Evolutionary conservation across 2,888 invertebrate species (phyloP), one percentile per base, ranked within the genome.

Genomic region (Apodemia duryi): DNA sequence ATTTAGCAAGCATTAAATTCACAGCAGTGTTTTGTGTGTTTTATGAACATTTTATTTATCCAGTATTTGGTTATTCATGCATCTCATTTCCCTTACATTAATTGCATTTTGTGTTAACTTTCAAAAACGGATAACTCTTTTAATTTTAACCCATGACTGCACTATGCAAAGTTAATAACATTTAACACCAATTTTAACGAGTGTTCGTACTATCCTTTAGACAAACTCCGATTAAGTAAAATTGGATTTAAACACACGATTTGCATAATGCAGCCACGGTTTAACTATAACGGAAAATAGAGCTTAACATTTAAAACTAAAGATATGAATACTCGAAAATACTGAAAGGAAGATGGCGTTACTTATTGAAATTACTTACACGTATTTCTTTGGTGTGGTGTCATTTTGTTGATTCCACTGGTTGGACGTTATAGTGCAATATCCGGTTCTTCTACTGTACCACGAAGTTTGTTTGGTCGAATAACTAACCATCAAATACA

Each of bases 331-430:
- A 87, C 85, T 86, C 81, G 78, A 84, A 80, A 89, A 89, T 90
- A 90, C 89, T 87, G 88, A 85, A 86, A 81, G 76, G 80, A 85
- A 81, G 81, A 85, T 85, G 86, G 86, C 86, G 80, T 83, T 78
- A 81, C 78, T 79, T 78, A 80, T 71, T 75, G 76, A 80, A 86
- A 87, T 87, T 85, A 81, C 73, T 80, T 83, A 81, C 69, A 73
- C 63, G 82, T 85, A 86, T 85, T 84, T 91, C 91, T 91, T 91
- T 91, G 91, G 91, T 91, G 90, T 88, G 86, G 85, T 88, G 87
- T 88, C 84, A 85, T 85, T 83, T 81, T 77, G 75, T 74, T 77
- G 80, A 82, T 79, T 77, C 81, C 85, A 81, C 82, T 85, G 78
- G 83, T 86, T 86, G 91, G 89, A 89, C 90, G 90, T 85, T 87